Base-by-base conservation (phyloP, 2,797 vertebrate species). In the Hippopotamyrus pictus region DNA sequence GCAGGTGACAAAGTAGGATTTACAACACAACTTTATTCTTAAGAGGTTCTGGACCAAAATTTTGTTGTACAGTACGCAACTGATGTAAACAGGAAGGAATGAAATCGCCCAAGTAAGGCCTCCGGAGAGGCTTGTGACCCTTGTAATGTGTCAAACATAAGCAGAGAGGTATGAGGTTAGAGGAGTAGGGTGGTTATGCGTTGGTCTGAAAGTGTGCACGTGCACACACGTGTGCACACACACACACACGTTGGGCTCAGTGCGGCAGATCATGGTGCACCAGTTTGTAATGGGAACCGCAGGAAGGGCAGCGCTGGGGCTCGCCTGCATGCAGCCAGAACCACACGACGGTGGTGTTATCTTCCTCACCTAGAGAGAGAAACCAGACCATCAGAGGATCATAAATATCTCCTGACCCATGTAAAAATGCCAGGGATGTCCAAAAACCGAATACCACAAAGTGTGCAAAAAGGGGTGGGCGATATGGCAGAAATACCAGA, bases 271-370 rank as follows among this genome's bases (percentile, higher is more conserved):
- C 92, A 0, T 97, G 96, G 14, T 95, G 85, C 51, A 98, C 96
- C 88, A 98, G 95, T 87, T 98, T 96, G 93, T 97, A 98, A 93
- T 97, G 95, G 76, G 97, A 22, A 0, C 98, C 97, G 2, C 98
- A 98, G 89, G 95, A 97, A 0, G 97, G 97, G 93, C 97, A 98
- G 88, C 97, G 96, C 92, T 98, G 97, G 12, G 96, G 33, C 44
- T 98, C 96, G 0, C 97, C 98, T 90, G 97, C 91, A 86, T 97
- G 97, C 54, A 98, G 93, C 97, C 98, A 98, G 94, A 98, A 98
- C 97, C 97, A 98, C 65, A 97, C 92, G 22, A 98, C 94, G 0
- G 91, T 90, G 0, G 96, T 97, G 95, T 97, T 98, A 93, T 98
- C 98, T 89, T 98, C 97, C 89, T 99, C 98, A 93, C 97, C 97